phyloP scores from a whole-genome alignment of 2,797 vertebrate genomes.

The Betta splendens region DNA sequence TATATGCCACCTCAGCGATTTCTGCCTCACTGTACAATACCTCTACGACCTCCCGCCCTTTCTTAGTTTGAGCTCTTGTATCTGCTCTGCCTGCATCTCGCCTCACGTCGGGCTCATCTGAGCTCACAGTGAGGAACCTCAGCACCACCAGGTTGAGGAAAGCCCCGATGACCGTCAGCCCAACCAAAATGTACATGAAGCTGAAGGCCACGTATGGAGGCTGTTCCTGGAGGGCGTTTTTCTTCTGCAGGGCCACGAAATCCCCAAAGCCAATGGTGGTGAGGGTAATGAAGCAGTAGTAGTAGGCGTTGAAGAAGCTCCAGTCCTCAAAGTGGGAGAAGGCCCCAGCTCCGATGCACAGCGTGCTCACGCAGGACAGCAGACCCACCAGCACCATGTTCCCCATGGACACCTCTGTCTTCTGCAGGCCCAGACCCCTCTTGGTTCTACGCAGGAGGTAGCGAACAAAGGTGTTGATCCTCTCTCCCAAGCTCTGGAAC shows the following conservation, averaged over 20 bases:
- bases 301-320: slow-evolving; percentile 91
- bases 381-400: slow-evolving; percentile 92
- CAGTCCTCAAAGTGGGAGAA: slow-evolving; percentile 92
- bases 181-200: slow-evolving; percentile 91
- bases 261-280: slow-evolving; percentile 94
- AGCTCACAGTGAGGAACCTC: slow-evolving; percentile 86
- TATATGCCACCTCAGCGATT: neutral
- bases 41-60: slow-evolving; percentile 39
- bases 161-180: slow-evolving; percentile 88
- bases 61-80: slow-evolving; percentile 18
- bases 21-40: slow-evolving; percentile 23
- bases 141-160: slow-evolving; percentile 92
- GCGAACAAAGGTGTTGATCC: slow-evolving; percentile 87
- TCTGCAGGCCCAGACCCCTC: slow-evolving; percentile 83
- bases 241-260: slow-evolving; percentile 90
- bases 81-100: slow-evolving; percentile 52
- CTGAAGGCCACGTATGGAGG: slow-evolving; percentile 87
- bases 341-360: slow-evolving; percentile 85
- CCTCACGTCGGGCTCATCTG: slow-evolving; percentile 68
- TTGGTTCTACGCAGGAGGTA: slow-evolving; percentile 85
- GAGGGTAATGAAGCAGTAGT: slow-evolving; percentile 92
- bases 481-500: slow-evolving; percentile 92
- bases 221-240: slow-evolving; percentile 84
- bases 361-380: slow-evolving; percentile 85
- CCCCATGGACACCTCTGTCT: slow-evolving; percentile 85